A percentile compares a stretch with the other conserved stretches of the same genome.
Evolutionary conservation across 92 coral and sea anemone genomes (phyloP).

Genomic region (Actinernus sp.): DNA sequence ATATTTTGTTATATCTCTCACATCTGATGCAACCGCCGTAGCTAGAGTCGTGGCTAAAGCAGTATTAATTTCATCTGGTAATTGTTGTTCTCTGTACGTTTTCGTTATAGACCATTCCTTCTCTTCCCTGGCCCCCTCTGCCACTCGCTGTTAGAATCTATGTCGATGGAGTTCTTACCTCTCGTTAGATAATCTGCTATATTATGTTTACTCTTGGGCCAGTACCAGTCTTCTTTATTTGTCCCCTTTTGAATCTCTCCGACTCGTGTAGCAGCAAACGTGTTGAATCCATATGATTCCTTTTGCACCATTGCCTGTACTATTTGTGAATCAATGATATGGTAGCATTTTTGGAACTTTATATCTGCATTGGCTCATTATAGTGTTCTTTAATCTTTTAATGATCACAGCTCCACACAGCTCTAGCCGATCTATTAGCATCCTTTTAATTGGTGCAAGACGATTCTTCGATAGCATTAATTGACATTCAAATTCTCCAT

Average conservation of each 20-base stretch:
- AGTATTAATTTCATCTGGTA: slow-evolving; percentile 9
- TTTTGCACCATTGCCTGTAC: slow-evolving; percentile 62
- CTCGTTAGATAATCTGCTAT: slow-evolving; percentile 70
- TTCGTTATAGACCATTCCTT: slow-evolving; percentile 18
- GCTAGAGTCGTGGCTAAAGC: too few species aligned
- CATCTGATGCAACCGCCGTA: too few species aligned
- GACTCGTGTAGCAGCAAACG: slow-evolving; percentile 55
- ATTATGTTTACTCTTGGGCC: slow-evolving; percentile 38
- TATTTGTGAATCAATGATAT: slow-evolving; percentile 59
- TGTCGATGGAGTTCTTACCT: slow-evolving; percentile 56
- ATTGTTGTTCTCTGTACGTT: not conserved
- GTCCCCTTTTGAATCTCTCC: slow-evolving; percentile 54
- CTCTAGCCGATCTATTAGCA: slow-evolving; percentile 45
- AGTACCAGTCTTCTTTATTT: slow-evolving; percentile 36
- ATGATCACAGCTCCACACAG: slow-evolving; percentile 53
- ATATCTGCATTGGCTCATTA: slow-evolving; percentile 32
- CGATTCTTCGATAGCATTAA: slow-evolving; percentile 52
- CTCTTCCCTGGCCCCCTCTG: slow-evolving; percentile 54
- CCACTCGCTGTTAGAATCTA: slow-evolving; percentile 50
- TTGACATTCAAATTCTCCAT: slow-evolving; percentile 16
- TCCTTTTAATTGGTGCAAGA: slow-evolving; percentile 51
- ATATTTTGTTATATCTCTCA: not conserved
- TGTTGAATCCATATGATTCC: slow-evolving; percentile 63
- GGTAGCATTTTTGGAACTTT: slow-evolving; percentile 20
- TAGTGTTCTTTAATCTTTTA: slow-evolving; percentile 19